Base-by-base conservation (phyloP, 2,113 vertebrate genomes). In the Halcyon senegalensis region DNA sequence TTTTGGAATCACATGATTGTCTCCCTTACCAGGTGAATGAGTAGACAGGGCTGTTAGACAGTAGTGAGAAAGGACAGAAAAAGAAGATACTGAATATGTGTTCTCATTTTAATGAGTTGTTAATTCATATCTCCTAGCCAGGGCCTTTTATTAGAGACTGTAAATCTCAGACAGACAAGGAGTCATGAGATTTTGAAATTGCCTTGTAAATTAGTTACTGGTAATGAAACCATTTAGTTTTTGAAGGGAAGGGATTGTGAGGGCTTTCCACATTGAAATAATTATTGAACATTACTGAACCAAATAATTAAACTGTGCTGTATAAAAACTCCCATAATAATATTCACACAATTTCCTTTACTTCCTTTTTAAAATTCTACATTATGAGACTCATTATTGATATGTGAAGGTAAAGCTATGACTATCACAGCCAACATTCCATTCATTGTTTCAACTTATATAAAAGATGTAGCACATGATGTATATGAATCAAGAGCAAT, bases 281-380 rank as follows among this genome's bases (percentile, higher is more conserved):
- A 98, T 98, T 98, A 98, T 94, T 96, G 93, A 98, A 93, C 94
- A 98, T 97, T 98, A 97, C 96, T 97, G 98, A 98, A 98, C 96
- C 98, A 98, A 98, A 98, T 98, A 98, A 98, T 98, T 98, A 98
- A 97, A 97, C 87, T 76, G 80, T 95, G 97, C 93, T 94, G 87
- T 95, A 96, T 95, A 97, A 97, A 97, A 98, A 87, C 30, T 46
- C 96, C 94, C 96, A 93, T 92, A 97, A 96, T 96, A 98, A 97
- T 94, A 97, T 87, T 93, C 97, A 96, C 91, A 97, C 77, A 55
- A 96, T 95, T 97, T 96, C 92, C 88, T 89, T 98, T 94, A 94
- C 90, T 96, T 93, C 87, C 75, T 90, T 75, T 89, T 88, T 3
- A 33, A 86, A 86, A 90, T 95, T 85, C 85, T 96, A 96, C 96